Conservation (phyloP, 2,797 vertebrate species). For the Tragelaphus eurycerus region DNA sequence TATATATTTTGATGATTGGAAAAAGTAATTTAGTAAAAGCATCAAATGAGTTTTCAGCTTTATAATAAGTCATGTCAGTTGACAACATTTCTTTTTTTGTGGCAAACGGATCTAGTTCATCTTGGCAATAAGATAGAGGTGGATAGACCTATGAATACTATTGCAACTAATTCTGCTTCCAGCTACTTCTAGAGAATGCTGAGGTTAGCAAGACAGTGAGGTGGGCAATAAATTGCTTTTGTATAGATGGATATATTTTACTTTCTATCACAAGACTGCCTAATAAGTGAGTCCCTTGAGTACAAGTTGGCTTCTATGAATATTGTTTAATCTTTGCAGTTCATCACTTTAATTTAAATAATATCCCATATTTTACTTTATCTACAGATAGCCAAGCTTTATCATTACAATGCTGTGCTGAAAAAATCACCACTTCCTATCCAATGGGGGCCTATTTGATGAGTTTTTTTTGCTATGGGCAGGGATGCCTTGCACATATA, state of each 20-base stretch:
- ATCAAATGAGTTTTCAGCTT: neutral
- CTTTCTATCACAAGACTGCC: slow-evolving; percentile 1
- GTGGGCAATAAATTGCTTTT: slow-evolving; percentile 39
- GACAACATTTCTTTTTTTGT: neutral
- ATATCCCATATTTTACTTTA: slow-evolving; percentile 38
- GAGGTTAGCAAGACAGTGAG: slow-evolving; percentile 16
- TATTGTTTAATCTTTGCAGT: slow-evolving; percentile 50
- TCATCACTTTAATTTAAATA: slow-evolving; percentile 56
- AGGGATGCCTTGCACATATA: neutral
- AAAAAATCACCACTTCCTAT: slow-evolving; percentile 1
- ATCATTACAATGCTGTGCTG: neutral
- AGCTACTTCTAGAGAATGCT: slow-evolving; percentile 50
- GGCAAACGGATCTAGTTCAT: neutral
- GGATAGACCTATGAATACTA: neutral
- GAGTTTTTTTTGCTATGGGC: neutral
- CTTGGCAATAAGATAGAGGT: neutral
- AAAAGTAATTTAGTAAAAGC: slow-evolving; percentile 45
- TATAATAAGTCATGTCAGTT: neutral
- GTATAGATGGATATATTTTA: slow-evolving; percentile 42
- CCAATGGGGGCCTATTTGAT: neutral
- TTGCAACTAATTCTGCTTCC: slow-evolving; percentile 23
- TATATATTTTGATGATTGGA: neutral
- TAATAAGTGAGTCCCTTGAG: slow-evolving; percentile 54
- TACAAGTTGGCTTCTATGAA: neutral
- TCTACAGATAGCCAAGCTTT: neutral